Conservation (phyloP, 37 sponge, comb jelly and placozoan genomes). For the Geodia barretti region DNA sequence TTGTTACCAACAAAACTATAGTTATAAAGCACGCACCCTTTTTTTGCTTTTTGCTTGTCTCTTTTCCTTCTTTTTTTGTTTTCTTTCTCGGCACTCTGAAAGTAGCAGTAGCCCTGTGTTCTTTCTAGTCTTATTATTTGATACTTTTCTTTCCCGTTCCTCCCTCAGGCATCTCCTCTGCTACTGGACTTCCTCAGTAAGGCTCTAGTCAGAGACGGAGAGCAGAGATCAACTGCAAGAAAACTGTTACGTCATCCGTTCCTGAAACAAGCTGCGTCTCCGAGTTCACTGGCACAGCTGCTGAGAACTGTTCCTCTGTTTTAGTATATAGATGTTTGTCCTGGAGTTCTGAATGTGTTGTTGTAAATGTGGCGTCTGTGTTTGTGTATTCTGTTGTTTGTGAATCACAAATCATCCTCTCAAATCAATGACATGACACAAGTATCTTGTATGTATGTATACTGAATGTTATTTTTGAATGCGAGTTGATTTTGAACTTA, state of each 20-base stretch:
- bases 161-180: slow-evolving; percentile 64
- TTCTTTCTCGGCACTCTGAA: neutral
- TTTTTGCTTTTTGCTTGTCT: too few species aligned
- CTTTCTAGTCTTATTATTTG: neutral
- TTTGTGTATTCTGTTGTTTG: too few species aligned
- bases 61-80: neutral
- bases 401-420: too few species aligned
- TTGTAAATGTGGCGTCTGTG: too few species aligned
- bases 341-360: too few species aligned
- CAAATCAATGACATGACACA: too few species aligned
- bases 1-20: neutral
- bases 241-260: slow-evolving; percentile 91
- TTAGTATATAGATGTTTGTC: too few species aligned
- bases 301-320: neutral
- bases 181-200: slow-evolving; percentile 76
- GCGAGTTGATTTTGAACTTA: too few species aligned
- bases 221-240: slow-evolving; percentile 68
- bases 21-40: too few species aligned
- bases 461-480: too few species aligned
- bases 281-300: slow-evolving; percentile 25
- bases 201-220: slow-evolving; percentile 62
- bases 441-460: too few species aligned
- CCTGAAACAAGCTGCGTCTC: slow-evolving; percentile 49
- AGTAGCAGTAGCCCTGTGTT: too few species aligned
- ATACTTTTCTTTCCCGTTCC: neutral